Evolutionary conservation across 2,888 invertebrate genomes (phyloP).

Genomic region (Polydrusus pterygomalis): DNA sequence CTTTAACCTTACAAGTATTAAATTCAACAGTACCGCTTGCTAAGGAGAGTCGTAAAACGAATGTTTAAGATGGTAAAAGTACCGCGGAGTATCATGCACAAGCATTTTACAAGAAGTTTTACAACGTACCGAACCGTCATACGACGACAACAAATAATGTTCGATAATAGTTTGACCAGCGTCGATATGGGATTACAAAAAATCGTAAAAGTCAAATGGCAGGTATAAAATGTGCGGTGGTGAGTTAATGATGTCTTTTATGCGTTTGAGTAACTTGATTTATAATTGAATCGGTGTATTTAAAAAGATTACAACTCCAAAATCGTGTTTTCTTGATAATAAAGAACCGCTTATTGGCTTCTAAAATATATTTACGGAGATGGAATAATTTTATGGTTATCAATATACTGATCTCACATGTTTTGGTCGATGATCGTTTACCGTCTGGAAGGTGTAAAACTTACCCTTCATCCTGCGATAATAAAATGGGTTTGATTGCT

Average conservation of each 20-base stretch:
- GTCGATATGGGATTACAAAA: conserved; percentile 45
- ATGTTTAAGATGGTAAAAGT: conserved; percentile 51
- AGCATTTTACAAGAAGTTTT: conserved; percentile 55
- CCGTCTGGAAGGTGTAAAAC: too few relatives aligned
- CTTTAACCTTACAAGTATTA: conserved; percentile 57
- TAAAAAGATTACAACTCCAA: not conserved
- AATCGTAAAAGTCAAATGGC: conserved; percentile 46
- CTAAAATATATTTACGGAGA: too few relatives aligned
- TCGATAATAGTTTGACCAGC: conserved; percentile 43
- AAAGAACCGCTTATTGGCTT: too few relatives aligned
- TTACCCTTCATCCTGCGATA: too few relatives aligned
- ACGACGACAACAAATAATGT: conserved; percentile 54
- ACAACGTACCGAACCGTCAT: conserved; percentile 52
- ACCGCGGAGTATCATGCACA: conserved; percentile 51
- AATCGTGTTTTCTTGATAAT: too few relatives aligned
- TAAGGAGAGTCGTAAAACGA: conserved; percentile 54
- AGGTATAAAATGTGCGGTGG: conserved; percentile 42
- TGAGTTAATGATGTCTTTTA: conserved; percentile 51
- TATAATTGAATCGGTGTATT: conserved; percentile 5
- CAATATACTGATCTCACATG: too few relatives aligned
- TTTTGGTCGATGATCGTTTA: too few relatives aligned
- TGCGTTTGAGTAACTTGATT: conserved; percentile 37
- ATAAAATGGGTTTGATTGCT: too few relatives aligned
- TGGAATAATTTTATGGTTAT: too few relatives aligned
- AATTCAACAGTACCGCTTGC: conserved; percentile 56